phyloP scores from a whole-genome alignment of 2,113 vertebrate genomes.

The Acanthochromis polyacanthus region DNA sequence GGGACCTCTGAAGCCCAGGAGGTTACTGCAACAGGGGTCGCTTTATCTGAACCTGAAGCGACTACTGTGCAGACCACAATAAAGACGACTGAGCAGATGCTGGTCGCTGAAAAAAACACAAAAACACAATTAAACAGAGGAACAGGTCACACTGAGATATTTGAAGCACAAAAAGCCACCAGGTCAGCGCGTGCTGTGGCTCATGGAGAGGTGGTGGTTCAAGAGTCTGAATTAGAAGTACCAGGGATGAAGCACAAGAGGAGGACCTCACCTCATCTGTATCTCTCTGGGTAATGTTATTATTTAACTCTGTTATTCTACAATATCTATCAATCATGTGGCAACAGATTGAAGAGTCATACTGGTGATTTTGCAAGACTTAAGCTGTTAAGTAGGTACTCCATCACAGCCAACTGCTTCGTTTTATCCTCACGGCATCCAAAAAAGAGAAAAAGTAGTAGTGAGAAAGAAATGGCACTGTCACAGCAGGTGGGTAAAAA shows the following conservation, averaged over 20 bases:
- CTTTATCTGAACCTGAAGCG: constrained; percentile 44
- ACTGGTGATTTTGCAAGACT: neutral
- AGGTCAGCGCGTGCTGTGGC: constrained; percentile 43
- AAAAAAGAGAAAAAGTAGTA: no score
- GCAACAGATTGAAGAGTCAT: neutral
- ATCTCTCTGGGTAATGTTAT: constrained; percentile 65
- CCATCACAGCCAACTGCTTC: neutral
- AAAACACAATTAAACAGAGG: constrained; percentile 51
- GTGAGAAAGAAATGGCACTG: no score
- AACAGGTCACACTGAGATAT: constrained; percentile 44
- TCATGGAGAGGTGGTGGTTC: constrained; percentile 18
- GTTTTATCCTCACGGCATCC: neutral
- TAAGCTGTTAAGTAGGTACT: neutral
- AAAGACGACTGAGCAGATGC: constrained; percentile 23
- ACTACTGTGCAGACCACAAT: constrained; percentile 11
- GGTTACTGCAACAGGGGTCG: constrained; percentile 37
- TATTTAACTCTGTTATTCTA: constrained; percentile 1
- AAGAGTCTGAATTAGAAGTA: constrained; percentile 45
- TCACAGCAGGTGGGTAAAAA: no score
- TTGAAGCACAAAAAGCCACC: constrained; percentile 54
- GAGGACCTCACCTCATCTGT: constrained; percentile 41
- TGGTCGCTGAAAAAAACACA: constrained; percentile 28
- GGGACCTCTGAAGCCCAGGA: constrained; percentile 27
- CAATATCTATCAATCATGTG: neutral
- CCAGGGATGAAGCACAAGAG: constrained; percentile 29